Conservation (phyloP, 2,113 vertebrate species). For the Nycticryphes semicollaris region DNA sequence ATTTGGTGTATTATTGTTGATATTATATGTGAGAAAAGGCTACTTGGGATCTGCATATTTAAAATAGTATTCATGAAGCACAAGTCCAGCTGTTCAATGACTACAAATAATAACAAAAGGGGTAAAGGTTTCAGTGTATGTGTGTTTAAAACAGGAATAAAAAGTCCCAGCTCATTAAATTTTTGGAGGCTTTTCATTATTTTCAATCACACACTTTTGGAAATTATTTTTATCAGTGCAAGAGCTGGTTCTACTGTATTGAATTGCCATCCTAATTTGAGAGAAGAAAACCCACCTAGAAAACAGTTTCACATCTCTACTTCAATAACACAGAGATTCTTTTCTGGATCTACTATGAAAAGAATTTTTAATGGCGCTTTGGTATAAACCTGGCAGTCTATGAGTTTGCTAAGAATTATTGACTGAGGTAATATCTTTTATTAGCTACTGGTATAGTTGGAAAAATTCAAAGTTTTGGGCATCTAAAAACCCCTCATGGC, state of each 20-base stretch:
- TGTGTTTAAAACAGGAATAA: background rate
- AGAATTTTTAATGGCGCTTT: background rate
- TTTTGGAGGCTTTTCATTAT: background rate
- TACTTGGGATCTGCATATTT: background rate
- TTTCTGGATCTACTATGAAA: background rate
- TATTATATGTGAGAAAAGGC: background rate
- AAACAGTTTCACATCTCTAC: background rate
- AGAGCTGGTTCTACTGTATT: background rate
- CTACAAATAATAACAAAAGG: background rate
- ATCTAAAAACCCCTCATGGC: background rate
- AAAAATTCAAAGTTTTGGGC: background rate
- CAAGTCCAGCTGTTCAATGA: background rate
- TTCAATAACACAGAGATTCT: background rate
- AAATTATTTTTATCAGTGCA: background rate
- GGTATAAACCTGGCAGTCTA: background rate
- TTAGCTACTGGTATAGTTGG: background rate
- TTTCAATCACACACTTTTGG: background rate
- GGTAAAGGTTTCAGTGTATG: background rate
- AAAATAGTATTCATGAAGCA: background rate
- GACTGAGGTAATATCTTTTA: background rate
- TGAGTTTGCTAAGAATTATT: background rate
- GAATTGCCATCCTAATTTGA: background rate
- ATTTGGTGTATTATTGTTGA: background rate
- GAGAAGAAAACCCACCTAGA: background rate
- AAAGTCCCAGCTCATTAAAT: background rate